Percentiles rank a stretch among this genome's conserved stretches.
Conservation (phyloP, 2,888 invertebrate genomes). For the Drosophila gaucha region DNA sequence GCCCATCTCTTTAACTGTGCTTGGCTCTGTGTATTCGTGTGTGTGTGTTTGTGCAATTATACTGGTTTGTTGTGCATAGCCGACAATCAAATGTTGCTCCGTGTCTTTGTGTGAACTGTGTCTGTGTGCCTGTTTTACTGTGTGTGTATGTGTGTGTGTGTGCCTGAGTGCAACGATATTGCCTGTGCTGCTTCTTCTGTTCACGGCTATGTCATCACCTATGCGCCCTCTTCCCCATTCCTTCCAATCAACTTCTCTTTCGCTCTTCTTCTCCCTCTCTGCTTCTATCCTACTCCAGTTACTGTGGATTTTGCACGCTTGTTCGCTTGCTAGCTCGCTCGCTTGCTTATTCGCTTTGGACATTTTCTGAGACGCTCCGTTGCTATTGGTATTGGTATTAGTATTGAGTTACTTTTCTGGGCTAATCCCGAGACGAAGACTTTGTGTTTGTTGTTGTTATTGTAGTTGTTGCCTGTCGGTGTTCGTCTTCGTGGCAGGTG, state of each 20-base stretch:
- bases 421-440: slow-evolving; percentile 57
- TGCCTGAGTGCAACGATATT: slow-evolving; percentile 54
- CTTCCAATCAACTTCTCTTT: slow-evolving; percentile 12
- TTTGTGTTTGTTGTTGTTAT: slow-evolving; percentile 4
- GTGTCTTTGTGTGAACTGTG: slow-evolving; percentile 49
- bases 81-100: slow-evolving; percentile 72
- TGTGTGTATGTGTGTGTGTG: slow-evolving; percentile 13
- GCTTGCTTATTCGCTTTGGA: slow-evolving; percentile 45
- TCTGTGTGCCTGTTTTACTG: slow-evolving; percentile 15
- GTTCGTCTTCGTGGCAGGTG: slow-evolving; percentile 34
- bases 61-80: slow-evolving; percentile 73
- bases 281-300: slow-evolving; percentile 36
- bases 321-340: slow-evolving; percentile 41
- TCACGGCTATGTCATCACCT: slow-evolving; percentile 55
- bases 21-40: slow-evolving; percentile 22
- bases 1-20: slow-evolving; percentile 34
- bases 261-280: slow-evolving; percentile 5
- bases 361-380: slow-evolving; percentile 43
- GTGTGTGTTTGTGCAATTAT: slow-evolving; percentile 69
- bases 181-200: slow-evolving; percentile 47
- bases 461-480: slow-evolving; percentile 9
- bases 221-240: slow-evolving; percentile 28
- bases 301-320: slow-evolving; percentile 68
- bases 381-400: slow-evolving; percentile 52
- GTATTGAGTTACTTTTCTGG: slow-evolving; percentile 63